A percentile compares a stretch with the other conserved stretches of the same genome.
phyloP scores from a whole-genome alignment of 2,888 invertebrate species.

The Maniola hyperantus region DNA sequence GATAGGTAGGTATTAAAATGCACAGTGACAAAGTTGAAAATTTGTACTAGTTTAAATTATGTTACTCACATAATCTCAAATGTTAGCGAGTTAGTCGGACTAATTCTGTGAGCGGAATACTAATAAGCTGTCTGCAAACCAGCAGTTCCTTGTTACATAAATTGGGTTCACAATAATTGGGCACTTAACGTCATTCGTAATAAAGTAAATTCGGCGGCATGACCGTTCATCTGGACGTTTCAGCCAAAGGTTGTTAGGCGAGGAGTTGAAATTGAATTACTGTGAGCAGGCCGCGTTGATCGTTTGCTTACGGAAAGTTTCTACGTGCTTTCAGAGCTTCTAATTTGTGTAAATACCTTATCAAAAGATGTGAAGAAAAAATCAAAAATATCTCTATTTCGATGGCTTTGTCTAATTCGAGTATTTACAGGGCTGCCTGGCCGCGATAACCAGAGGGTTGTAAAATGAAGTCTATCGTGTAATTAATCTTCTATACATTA shows the following conservation, averaged over 20 bases:
- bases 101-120: conserved; percentile 51
- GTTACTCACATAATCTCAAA: conserved; percentile 13
- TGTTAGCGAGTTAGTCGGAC: conserved; percentile 33
- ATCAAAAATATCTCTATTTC: not conserved
- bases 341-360: conserved; percentile 5
- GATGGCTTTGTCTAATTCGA: not conserved
- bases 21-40: not conserved
- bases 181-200: conserved; percentile 66
- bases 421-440: not conserved
- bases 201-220: conserved; percentile 68
- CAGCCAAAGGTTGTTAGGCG: conserved; percentile 65
- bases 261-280: conserved; percentile 70
- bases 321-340: conserved; percentile 8
- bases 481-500: not conserved
- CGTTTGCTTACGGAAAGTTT: conserved; percentile 26
- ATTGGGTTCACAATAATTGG: conserved; percentile 54
- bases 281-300: conserved; percentile 50
- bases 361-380: not conserved
- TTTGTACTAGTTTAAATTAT: conserved; percentile 13
- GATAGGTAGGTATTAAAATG: no score
- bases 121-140: conserved; percentile 57
- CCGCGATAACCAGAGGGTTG: not conserved
- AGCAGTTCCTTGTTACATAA: conserved; percentile 56
- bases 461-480: not conserved
- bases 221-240: conserved; percentile 68